These are phyloP conservation scores for Bergia sp. DNA, from an alignment of 92 coral and sea anemone species.

Conservation along the genomic window DNA sequence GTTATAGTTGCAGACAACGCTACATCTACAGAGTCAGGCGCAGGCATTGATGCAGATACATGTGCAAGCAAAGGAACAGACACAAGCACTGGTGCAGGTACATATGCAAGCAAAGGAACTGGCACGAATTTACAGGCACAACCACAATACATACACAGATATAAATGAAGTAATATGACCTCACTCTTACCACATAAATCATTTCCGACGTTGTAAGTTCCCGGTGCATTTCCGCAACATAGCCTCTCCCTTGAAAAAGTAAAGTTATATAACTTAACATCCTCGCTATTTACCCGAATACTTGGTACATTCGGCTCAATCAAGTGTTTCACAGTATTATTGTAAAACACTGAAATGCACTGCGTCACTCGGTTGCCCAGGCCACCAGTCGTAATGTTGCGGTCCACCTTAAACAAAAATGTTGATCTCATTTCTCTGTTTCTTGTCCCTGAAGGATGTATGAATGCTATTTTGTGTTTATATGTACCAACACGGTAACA, in stretches of 20 bases:
- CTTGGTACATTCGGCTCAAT: conserved; percentile 11
- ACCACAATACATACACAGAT: too few relatives aligned
- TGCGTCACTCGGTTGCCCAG: conserved; percentile 2
- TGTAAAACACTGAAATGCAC: background rate
- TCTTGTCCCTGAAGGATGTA: background rate
- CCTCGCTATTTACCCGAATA: background rate
- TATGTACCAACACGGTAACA: background rate
- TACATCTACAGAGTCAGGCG: too few relatives aligned
- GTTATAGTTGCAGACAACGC: too few relatives aligned
- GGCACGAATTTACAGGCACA: too few relatives aligned
- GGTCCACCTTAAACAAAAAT: background rate
- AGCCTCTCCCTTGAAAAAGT: background rate
- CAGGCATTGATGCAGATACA: too few relatives aligned
- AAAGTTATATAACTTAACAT: background rate
- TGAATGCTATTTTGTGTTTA: background rate
- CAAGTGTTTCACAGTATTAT: background rate
- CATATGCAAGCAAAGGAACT: too few relatives aligned
- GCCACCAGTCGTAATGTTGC: background rate
- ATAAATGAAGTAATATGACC: background rate
- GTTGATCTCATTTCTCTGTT: conserved; percentile 24
- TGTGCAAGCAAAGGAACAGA: too few relatives aligned
- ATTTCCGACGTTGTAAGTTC: background rate
- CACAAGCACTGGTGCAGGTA: too few relatives aligned
- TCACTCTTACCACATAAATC: conserved; percentile 32
- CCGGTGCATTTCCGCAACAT: conserved; percentile 22